Base-by-base conservation (phyloP, 2,797 vertebrate genomes). In the Petrocephalus schoutedeni region DNA sequence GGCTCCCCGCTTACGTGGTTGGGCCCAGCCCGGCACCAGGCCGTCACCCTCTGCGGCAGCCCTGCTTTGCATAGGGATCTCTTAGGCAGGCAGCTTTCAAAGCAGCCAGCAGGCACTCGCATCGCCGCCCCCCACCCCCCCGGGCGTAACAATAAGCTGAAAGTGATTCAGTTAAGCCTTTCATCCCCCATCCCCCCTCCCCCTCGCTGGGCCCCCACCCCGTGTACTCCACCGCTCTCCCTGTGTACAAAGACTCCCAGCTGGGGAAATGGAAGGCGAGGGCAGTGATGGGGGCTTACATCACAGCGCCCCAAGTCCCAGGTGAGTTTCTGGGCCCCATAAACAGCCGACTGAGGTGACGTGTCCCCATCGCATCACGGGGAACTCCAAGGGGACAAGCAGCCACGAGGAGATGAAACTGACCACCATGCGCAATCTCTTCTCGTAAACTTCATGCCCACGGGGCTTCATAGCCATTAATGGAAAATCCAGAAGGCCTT, bases 131-230 rank as follows among this genome's bases (percentile, higher is more conserved):
- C 94, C 94, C 94, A 95, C 95, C 95, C 92, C 92, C 95, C 94
- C 93, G 57, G 83, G 91, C 93, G 90, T 92, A 93, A 94, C 94
- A 95, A 94, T 94, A 91, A 93, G 90, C 93, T 95, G 93, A 94
- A 94, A 95, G 94, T 90, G 92, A 93, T 90, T 92, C 94, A 89
- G 93, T 92, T 92, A 94, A 90, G 92, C 94, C 93, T 95, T 95
- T 95, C 95, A 94, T 96, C 94, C 95, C 92, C 93, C 91, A n/a
- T n/a, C 91, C 91, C 91, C 97, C 96, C 97, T 97, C 92, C 28
- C 28, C 28, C 28, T 28, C 28, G 28, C 28, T 28, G 28, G 91
- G 92, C 93, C 93, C 91, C 96, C 95, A 90, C 94, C 93, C 91
- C 87, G 91, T 88, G 91, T 93, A 93, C 94, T 94, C 92, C 90